These are phyloP conservation scores for Orchestes rusci DNA, from an alignment of 2,888 invertebrate genomes.

Conservation along the genomic window DNA sequence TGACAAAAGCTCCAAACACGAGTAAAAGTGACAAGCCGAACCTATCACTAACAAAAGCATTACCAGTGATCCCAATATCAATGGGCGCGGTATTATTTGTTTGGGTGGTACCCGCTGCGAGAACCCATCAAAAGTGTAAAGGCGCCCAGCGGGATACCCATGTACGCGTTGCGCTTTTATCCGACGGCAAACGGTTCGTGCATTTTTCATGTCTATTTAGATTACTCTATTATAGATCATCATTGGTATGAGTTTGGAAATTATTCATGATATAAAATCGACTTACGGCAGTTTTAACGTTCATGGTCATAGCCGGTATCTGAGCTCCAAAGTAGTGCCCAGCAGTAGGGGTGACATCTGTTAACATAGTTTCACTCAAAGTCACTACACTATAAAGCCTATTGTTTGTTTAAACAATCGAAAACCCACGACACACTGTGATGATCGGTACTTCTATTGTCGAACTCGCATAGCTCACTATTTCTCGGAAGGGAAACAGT, in stretches of 20 bases:
- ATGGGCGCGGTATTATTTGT: constrained; percentile 23
- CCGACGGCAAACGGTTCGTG: too few species aligned
- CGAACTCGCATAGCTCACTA: constrained; percentile 45
- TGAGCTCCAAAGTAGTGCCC: constrained; percentile 55
- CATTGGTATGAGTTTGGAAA: too few species aligned
- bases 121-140: constrained; percentile 36
- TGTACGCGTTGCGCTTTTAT: constrained; percentile 16
- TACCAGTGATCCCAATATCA: too few species aligned
- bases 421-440: constrained; percentile 30
- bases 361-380: constrained; percentile 45
- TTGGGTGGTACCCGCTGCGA: constrained; percentile 35
- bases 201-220: too few species aligned
- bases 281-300: constrained; percentile 45
- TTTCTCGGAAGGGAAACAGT: constrained; percentile 40
- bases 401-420: constrained; percentile 23
- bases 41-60: too few species aligned
- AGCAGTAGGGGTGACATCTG: constrained; percentile 55
- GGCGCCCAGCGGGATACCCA: constrained; percentile 17
- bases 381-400: constrained; percentile 5
- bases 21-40: too few species aligned
- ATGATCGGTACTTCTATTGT: constrained; percentile 40
- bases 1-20: too few species aligned
- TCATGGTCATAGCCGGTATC: constrained; percentile 55
- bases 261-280: too few species aligned
- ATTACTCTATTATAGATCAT: too few species aligned